These are phyloP conservation scores for Eumaeus atala DNA, from an alignment of 1,140 invertebrate genomes.

Conservation along the genomic window DNA sequence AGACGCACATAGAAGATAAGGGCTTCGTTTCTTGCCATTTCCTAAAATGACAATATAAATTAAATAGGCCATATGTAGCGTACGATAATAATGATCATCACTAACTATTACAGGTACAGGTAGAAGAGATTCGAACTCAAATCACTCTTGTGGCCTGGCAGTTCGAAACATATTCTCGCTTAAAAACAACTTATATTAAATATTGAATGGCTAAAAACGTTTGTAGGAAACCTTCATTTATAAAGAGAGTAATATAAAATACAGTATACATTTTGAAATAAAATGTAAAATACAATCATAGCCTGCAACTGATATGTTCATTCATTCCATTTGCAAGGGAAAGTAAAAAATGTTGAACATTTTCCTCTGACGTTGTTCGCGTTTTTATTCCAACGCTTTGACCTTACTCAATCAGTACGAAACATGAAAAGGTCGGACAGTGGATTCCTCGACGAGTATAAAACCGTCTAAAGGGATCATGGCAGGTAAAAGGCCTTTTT, in stretches of 20 bases:
- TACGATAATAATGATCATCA: too few relatives aligned
- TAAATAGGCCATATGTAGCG: too few relatives aligned
- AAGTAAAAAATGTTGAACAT: constrained; percentile 16
- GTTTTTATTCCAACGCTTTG: constrained; percentile 11
- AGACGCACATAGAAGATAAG: too few relatives aligned
- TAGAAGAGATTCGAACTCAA: too few relatives aligned
- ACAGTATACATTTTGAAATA: constrained; percentile 9
- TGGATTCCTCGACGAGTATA: constrained; percentile 11
- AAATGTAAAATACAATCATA: not conserved
- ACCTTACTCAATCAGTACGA: constrained; percentile 10
- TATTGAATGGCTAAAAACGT: too few relatives aligned
- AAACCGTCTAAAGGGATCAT: constrained; percentile 14
- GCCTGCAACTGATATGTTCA: constrained; percentile 6
- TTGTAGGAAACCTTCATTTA: not conserved
- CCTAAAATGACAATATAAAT: too few relatives aligned
- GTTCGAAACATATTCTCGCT: too few relatives aligned
- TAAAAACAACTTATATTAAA: too few relatives aligned
- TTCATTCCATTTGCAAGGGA: constrained; percentile 12
- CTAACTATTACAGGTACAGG: too few relatives aligned
- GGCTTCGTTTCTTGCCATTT: too few relatives aligned
- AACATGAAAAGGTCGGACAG: constrained; percentile 18
- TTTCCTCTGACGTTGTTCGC: constrained; percentile 15
- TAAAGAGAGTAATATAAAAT: not conserved
- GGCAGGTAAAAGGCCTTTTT: constrained; percentile 3
- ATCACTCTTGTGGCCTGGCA: too few relatives aligned